Percentiles rank a stretch among this genome's conserved stretches.
Conservation (phyloP, 2,888 invertebrate species). For the Tupiocoris notatus region DNA sequence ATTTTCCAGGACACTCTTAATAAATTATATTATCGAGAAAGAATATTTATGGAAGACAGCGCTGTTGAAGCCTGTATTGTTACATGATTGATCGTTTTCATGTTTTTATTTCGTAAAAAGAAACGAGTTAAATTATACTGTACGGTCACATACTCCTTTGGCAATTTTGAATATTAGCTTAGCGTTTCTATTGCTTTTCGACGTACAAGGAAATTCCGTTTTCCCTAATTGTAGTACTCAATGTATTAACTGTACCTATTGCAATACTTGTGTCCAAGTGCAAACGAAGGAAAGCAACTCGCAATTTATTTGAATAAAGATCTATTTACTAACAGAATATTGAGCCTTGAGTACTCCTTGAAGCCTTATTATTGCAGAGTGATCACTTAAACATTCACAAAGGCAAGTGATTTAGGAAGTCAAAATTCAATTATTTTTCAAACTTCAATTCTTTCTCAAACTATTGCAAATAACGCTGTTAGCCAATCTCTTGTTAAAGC, state of each 20-base stretch:
- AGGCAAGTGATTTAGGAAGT: too few species aligned
- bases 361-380: too few species aligned
- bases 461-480: too few species aligned
- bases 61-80: constrained; percentile 18
- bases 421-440: too few species aligned
- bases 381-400: too few species aligned
- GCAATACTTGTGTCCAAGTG: constrained; percentile 22
- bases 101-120: background rate
- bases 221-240: background rate
- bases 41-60: constrained; percentile 7
- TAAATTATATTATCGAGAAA: background rate
- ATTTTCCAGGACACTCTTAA: background rate
- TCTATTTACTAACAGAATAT: constrained; percentile 10
- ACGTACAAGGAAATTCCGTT: background rate
- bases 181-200: background rate
- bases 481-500: too few species aligned
- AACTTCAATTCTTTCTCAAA: too few species aligned
- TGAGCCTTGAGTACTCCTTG: too few species aligned
- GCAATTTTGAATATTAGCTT: background rate
- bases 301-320: constrained; percentile 31
- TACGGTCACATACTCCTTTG: background rate
- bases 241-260: background rate
- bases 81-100: constrained; percentile 15
- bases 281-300: constrained; percentile 7
- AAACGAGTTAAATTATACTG: background rate